Evolutionary conservation across 2,113 vertebrate species (phyloP), one percentile per base, ranked within the genome.

Genomic region (Oncorhynchus gorbuscha): DNA sequence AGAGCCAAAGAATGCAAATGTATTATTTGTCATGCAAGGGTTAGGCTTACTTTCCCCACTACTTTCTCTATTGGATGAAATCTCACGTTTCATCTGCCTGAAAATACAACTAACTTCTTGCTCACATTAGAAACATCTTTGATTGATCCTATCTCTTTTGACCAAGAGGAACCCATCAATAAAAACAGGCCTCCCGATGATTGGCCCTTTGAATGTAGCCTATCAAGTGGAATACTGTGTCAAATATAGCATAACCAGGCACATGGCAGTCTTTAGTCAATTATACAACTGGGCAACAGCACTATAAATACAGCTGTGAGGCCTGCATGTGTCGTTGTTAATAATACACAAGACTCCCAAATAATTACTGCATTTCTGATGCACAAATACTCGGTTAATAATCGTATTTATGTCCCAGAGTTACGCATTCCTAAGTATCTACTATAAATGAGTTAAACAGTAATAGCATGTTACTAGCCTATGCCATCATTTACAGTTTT

Each of bases 341-440:
- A 78, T 79, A 83, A 83, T 79, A 71, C 62, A 76, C 12, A 76
- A 81, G 59, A 72, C 79, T 73, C 77, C 71, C 22, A 24, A 73
- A 81, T 81, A 83, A 89, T 86, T 82, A 81, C 83, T 82, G 86
- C 87, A 80, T 77, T 84, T 74, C 72, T 86, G 81, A 91, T 81
- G 79, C 83, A 79, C 86, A 55, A 88, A 89, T 79, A 85, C 82
- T 71, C 67, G 5, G 85, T 76, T 77, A 90, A 90, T 83, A 88
- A 90, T 91, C 90, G 90, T 80, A 73, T 1, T 76, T 80, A 86
- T 85, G 86, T 78, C 76, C 72, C 75, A 45, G 51, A 55, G 51
- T 55, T 55, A 5, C 12, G 14, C 51, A 55, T 55, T 55, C 51
- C 51, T 18, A 55, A 45, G 5, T 55, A 55, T 55, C 51, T 16